Percentiles rank a stretch among this genome's conserved stretches.
Evolutionary conservation across 1,140 invertebrate genomes (phyloP).

Genomic region (Pseudachorutes palmiensis): DNA sequence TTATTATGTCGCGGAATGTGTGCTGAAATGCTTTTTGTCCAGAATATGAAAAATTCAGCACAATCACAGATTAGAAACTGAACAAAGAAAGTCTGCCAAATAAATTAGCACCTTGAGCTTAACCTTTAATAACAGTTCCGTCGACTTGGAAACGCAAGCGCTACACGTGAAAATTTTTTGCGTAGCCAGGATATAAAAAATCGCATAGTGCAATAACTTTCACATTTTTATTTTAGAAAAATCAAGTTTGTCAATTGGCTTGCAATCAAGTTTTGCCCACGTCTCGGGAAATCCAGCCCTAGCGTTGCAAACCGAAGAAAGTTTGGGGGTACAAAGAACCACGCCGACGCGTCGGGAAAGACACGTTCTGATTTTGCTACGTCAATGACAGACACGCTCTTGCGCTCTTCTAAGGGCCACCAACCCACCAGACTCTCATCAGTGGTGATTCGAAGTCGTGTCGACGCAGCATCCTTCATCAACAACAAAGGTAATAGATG

Average conservation of each 20-base stretch:
- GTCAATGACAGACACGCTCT: neutral
- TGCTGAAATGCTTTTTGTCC: too few relatives aligned
- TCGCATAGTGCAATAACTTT: too few relatives aligned
- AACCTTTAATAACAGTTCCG: too few relatives aligned
- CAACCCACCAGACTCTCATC: neutral
- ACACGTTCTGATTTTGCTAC: constrained; percentile 1
- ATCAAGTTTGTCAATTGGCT: neutral
- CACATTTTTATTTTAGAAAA: too few relatives aligned
- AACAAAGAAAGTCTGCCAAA: too few relatives aligned
- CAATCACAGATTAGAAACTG: too few relatives aligned
- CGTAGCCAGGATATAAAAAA: too few relatives aligned
- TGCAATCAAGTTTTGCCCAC: constrained; percentile 1
- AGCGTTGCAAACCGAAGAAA: neutral
- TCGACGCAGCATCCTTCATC: neutral
- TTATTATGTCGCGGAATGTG: too few relatives aligned
- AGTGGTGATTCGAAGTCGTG: neutral
- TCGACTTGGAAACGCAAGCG: too few relatives aligned
- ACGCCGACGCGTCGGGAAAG: neutral
- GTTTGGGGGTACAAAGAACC: neutral
- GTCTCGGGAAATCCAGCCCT: neutral
- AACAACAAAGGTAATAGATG: neutral
- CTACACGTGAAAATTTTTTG: too few relatives aligned
- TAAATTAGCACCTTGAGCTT: too few relatives aligned
- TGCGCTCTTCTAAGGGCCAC: neutral
- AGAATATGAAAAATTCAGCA: too few relatives aligned